Base-by-base conservation (phyloP, 2,888 invertebrate genomes). In the Phaedon cochleariae region DNA sequence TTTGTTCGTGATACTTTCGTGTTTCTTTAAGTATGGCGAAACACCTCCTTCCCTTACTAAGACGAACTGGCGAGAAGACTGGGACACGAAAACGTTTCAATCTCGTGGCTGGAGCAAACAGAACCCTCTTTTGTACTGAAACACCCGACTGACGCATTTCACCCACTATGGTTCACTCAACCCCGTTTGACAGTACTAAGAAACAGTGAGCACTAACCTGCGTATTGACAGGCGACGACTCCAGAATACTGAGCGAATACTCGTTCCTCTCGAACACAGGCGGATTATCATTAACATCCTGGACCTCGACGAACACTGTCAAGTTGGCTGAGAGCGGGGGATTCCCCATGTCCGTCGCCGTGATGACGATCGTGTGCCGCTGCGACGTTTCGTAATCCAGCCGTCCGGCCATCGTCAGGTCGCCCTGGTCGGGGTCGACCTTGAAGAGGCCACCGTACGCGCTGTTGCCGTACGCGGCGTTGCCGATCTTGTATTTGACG, bases 201-300 rank as follows among this genome's bases (percentile, higher is more conserved):
- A n/a, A n/a, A n/a, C n/a, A n/a, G n/a, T n/a, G n/a, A n/a, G n/a
- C 69, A 0, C 66, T 60, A 69, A 94, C 94, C 88, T 95, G 94
- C 29, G 94, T 89, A 85, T 94, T 94, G 72, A 94, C 86, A 74
- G 90, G 87, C 79, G 92, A 88, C 55, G 94, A 92, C 85, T 97
- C 97, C 75, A 91, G 82, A 52, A 96, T 91, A 80, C 90, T 92
- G 62, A 95, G 90, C 71, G 88, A 87, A 82, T 96, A 96, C 74
- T 92, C 92, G 71, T 89, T 89, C 76, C 91, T 89, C 81, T 95
- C 95, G 80, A 96, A 96, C 59, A 93, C 89, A n/a, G 96, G 97
- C 59, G 93, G 89, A 84, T 97, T 97, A 86, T 97, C 96, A 83
- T 97, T 97, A 72, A 96, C 92, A 84, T 97, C 96, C 83, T 95